Conservation (phyloP, 1,140 invertebrate genomes). For the Drosophila orosa region DNA sequence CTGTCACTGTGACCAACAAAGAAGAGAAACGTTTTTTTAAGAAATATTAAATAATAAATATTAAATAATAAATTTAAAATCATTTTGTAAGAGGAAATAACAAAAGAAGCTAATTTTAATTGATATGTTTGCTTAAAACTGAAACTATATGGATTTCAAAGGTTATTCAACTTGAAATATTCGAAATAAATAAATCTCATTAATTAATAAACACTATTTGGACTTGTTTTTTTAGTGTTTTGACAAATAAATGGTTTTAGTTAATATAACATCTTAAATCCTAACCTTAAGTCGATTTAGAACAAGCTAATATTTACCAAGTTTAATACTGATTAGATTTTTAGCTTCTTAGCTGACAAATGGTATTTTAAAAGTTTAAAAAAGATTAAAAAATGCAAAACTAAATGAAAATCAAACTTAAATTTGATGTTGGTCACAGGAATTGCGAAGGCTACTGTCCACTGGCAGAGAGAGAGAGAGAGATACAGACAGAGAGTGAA, state of each 20-base stretch:
- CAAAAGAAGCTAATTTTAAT: background rate
- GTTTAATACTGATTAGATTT: constrained; percentile 11
- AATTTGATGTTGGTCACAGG: constrained; percentile 12
- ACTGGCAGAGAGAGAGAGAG: constrained; percentile 22
- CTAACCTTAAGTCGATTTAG: constrained; percentile 8
- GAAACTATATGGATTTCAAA: background rate
- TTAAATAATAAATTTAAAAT: too few relatives aligned
- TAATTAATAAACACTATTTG: background rate
- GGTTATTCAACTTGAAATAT: background rate
- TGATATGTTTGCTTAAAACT: constrained; percentile 4
- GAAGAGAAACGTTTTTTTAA: too few relatives aligned
- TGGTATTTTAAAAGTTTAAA: background rate
- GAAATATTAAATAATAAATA: too few relatives aligned
- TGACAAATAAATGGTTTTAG: background rate
- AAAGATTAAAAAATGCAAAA: too few relatives aligned
- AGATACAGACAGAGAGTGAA: constrained; percentile 17
- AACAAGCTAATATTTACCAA: background rate
- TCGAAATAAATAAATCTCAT: background rate
- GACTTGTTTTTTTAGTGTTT: background rate
- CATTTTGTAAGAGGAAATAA: background rate
- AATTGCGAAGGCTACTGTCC: background rate
- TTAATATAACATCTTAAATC: background rate
- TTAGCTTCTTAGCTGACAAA: background rate
- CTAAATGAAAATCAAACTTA: background rate
- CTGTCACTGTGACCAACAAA: constrained; percentile 26